Evolutionary conservation across 1,140 invertebrate species (phyloP).

Genomic region (Armadillidium nasatum): DNA sequence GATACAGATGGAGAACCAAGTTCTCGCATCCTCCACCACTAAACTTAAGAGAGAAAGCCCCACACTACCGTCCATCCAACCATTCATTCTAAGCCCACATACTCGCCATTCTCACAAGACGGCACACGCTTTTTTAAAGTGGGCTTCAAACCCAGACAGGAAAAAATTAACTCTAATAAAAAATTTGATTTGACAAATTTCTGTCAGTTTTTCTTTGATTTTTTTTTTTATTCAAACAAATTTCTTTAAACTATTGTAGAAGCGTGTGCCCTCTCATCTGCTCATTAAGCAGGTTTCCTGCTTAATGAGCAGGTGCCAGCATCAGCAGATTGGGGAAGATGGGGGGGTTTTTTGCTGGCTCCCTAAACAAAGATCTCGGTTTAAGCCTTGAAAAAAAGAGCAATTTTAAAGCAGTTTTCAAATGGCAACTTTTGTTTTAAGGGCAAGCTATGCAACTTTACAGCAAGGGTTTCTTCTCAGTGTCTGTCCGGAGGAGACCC

Average conservation of each 20-base stretch:
- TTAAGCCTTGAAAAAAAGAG: not conserved
- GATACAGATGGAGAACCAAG: not conserved
- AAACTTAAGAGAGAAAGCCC: not conserved
- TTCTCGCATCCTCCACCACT: not conserved
- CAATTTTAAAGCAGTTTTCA: not conserved
- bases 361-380: not conserved
- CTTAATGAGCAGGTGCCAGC: not conserved
- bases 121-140: not conserved
- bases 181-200: too few species aligned
- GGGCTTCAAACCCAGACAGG: too few species aligned
- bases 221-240: too few species aligned
- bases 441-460: not conserved
- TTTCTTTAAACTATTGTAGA: not conserved
- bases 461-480: not conserved
- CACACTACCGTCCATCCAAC: not conserved
- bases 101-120: not conserved
- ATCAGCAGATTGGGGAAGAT: not conserved
- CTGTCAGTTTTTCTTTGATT: too few species aligned
- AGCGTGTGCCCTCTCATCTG: constrained; percentile 7
- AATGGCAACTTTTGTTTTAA: not conserved
- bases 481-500: too few species aligned
- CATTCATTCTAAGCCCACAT: not conserved
- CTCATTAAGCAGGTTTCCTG: not conserved
- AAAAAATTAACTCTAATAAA: too few species aligned
- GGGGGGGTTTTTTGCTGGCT: not conserved